Conservation (phyloP, 2,113 vertebrate species). For the Synchiropus splendidus region DNA sequence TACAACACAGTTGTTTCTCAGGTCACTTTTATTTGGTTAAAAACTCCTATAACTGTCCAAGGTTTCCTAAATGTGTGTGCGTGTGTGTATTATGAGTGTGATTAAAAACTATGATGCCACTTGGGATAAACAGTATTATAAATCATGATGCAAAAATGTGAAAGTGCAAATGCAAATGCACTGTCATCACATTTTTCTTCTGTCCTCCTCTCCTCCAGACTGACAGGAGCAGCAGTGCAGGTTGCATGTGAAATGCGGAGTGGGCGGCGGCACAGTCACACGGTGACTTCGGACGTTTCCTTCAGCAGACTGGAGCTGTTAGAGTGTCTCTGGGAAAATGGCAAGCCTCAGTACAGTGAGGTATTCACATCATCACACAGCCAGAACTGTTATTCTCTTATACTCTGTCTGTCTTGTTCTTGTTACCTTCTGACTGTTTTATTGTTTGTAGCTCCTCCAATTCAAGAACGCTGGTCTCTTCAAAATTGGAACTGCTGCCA, state of each 20-base stretch:
- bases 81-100: too few relatives aligned
- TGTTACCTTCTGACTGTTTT: too few relatives aligned
- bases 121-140: too few relatives aligned
- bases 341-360: slow-evolving; percentile 71
- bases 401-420: too few relatives aligned
- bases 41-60: too few relatives aligned
- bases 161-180: too few relatives aligned
- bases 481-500: slow-evolving; percentile 63
- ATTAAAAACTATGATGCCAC: too few relatives aligned
- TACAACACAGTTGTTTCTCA: slow-evolving; percentile 1
- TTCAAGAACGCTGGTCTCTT: slow-evolving; percentile 69
- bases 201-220: slow-evolving; percentile 42
- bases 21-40: too few relatives aligned
- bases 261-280: slow-evolving; percentile 41
- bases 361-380: slow-evolving; percentile 58
- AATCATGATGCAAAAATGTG: too few relatives aligned
- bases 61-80: too few relatives aligned
- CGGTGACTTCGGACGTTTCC: slow-evolving; percentile 68
- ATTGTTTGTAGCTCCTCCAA: slow-evolving; percentile 55
- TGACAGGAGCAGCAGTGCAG: slow-evolving; percentile 77
- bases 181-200: too few relatives aligned
- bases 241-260: slow-evolving; percentile 73
- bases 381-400: too few relatives aligned
- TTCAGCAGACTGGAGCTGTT: slow-evolving; percentile 82
- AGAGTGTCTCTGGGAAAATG: slow-evolving; percentile 74